Percentiles rank a stretch among this genome's conserved stretches.
Conservation (phyloP, 1,140 invertebrate species). For the Idris sp. region DNA sequence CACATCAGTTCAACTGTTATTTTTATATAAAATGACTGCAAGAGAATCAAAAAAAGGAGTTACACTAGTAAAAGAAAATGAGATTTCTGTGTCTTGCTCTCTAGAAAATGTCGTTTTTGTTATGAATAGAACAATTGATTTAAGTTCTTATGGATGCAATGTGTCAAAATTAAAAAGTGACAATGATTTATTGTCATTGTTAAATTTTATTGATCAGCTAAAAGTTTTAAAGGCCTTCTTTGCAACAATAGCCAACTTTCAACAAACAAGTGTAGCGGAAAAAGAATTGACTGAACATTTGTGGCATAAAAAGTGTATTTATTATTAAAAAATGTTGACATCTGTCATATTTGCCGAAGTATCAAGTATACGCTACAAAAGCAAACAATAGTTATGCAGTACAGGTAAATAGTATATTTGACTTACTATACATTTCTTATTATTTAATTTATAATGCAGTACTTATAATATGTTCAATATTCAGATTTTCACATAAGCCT, state of each 20-base stretch:
- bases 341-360: too few species aligned
- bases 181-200: slow-evolving; percentile 6
- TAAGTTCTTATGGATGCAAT: background rate
- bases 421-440: slow-evolving; percentile 2
- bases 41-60: background rate
- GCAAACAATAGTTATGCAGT: too few species aligned
- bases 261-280: background rate
- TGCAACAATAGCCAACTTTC: background rate
- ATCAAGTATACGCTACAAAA: too few species aligned
- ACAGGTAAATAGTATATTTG: too few species aligned
- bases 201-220: background rate
- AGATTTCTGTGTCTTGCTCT: background rate
- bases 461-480: background rate
- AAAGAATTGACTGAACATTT: background rate
- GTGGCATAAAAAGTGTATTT: background rate
- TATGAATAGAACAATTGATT: slow-evolving; percentile 4
- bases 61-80: slow-evolving; percentile 2
- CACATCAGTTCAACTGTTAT: background rate
- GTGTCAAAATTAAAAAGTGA: slow-evolving; percentile 1
- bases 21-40: slow-evolving; percentile 2
- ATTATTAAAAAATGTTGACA: too few species aligned
- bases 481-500: slow-evolving; percentile 53
- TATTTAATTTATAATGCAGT: too few species aligned
- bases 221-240: slow-evolving; percentile 1
- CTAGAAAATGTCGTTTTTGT: slow-evolving; percentile 1